These are phyloP conservation scores for Notothenia rossii DNA, from an alignment of 2,113 vertebrate genomes.

Conservation along the genomic window DNA sequence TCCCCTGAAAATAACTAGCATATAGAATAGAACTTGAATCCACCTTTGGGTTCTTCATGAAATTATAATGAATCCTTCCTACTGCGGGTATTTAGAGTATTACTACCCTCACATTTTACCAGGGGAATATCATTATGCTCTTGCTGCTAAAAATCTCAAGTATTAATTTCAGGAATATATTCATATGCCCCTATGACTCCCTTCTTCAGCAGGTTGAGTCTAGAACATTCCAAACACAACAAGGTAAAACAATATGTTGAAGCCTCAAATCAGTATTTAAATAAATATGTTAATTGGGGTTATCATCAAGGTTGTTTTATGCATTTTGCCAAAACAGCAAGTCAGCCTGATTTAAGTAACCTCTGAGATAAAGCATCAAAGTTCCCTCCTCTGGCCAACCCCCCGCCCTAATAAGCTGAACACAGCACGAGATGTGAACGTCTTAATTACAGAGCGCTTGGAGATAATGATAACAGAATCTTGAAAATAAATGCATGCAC, in stretches of 20 bases:
- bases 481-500: neutral
- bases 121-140: neutral
- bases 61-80: neutral
- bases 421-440: slow-evolving; percentile 54
- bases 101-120: neutral
- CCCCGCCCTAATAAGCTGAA: slow-evolving; percentile 54
- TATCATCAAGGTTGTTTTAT: slow-evolving; percentile 37
- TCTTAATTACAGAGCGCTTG: slow-evolving; percentile 67
- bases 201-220: slow-evolving; percentile 9
- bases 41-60: neutral
- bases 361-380: slow-evolving; percentile 69
- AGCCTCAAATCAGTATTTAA: slow-evolving; percentile 20
- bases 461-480: slow-evolving; percentile 57
- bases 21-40: neutral
- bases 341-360: slow-evolving; percentile 55
- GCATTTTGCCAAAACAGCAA: slow-evolving; percentile 56
- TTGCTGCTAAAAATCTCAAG: neutral
- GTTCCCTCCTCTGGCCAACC: slow-evolving; percentile 50
- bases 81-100: neutral
- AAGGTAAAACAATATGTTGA: neutral
- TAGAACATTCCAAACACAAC: slow-evolving; percentile 2
- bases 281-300: slow-evolving; percentile 59
- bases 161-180: neutral
- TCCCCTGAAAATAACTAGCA: too few species aligned
- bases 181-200: neutral